A percentile compares a stretch with the other conserved stretches of the same genome.
Evolutionary conservation across 2,113 vertebrate species (phyloP).

Genomic region (Scortum barcoo): DNA sequence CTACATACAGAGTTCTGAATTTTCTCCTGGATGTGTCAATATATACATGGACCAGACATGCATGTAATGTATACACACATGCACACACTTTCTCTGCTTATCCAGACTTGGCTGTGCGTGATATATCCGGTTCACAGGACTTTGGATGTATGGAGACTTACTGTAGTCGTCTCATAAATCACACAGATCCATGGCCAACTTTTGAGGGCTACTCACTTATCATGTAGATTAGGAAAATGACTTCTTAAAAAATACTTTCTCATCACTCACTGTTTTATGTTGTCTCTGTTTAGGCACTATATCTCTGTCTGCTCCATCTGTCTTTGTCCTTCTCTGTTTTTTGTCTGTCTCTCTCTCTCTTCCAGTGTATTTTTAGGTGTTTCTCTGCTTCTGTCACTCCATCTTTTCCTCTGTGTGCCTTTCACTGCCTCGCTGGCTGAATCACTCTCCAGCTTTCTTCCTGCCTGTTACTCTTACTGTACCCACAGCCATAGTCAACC

Average conservation of each 20-base stretch:
- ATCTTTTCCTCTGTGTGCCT: constrained; percentile 4
- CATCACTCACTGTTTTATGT: constrained; percentile 4
- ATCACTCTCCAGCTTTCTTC: constrained; percentile 51
- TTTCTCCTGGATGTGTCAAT: background rate
- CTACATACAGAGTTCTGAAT: constrained; percentile 13
- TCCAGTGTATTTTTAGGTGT: background rate
- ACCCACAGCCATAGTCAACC: constrained; percentile 61
- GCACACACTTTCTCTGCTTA: constrained; percentile 15
- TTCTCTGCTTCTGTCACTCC: constrained; percentile 33
- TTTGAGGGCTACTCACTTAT: constrained; percentile 47
- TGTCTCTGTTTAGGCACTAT: constrained; percentile 10
- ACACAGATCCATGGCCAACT: constrained; percentile 35
- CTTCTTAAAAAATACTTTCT: constrained; percentile 11
- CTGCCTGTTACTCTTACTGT: constrained; percentile 52
- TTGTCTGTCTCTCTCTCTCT: background rate
- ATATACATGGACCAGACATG: constrained; percentile 12
- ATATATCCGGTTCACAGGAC: constrained; percentile 49
- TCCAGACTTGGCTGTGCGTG: constrained; percentile 25
- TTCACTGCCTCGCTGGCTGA: constrained; percentile 37
- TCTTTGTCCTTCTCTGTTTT: constrained; percentile 1
- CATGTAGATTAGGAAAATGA: constrained; percentile 61
- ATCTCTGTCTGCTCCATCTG: constrained; percentile 8
- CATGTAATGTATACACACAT: constrained; percentile 16
- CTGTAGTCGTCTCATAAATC: constrained; percentile 52
- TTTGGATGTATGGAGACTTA: constrained; percentile 48